These are phyloP conservation scores for Luperina testacea DNA, from an alignment of 2,888 invertebrate species.

Conservation along the genomic window DNA sequence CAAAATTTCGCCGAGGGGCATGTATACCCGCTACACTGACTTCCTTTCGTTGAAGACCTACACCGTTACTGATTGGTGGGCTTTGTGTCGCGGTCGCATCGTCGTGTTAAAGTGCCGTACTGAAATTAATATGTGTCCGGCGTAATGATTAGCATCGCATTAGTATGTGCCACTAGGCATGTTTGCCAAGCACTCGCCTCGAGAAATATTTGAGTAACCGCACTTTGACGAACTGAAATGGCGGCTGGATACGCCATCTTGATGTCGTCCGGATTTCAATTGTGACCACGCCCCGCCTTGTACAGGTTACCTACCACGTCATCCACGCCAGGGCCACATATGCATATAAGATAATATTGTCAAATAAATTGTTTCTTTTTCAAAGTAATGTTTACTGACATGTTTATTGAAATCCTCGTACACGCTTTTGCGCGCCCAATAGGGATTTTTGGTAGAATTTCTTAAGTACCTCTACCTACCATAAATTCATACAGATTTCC, in stretches of 20 bases:
- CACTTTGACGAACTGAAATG: slow-evolving; percentile 74
- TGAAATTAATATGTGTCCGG: slow-evolving; percentile 86
- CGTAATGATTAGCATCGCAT: slow-evolving; percentile 87
- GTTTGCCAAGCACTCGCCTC: slow-evolving; percentile 81
- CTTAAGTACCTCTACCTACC: background rate
- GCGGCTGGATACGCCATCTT: slow-evolving; percentile 67
- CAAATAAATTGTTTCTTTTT: background rate
- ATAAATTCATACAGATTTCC: slow-evolving; percentile 33
- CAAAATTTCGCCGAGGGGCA: slow-evolving; percentile 55
- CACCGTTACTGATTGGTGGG: slow-evolving; percentile 81
- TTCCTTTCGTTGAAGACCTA: slow-evolving; percentile 76
- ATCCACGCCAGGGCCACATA: slow-evolving; percentile 21
- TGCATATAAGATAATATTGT: background rate
- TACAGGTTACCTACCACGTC: slow-evolving; percentile 41
- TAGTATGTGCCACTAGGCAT: slow-evolving; percentile 83
- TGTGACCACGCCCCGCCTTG: slow-evolving; percentile 53
- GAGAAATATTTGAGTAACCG: slow-evolving; percentile 84
- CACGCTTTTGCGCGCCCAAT: background rate
- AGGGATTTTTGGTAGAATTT: background rate
- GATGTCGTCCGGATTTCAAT: slow-evolving; percentile 62
- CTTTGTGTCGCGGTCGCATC: slow-evolving; percentile 73
- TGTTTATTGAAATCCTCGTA: background rate
- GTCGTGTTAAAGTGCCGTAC: slow-evolving; percentile 83
- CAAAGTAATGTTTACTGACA: background rate
- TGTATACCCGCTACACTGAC: slow-evolving; percentile 67